These are phyloP conservation scores for Phyllotreta striolata DNA, from an alignment of 2,888 invertebrate genomes.

Conservation along the genomic window DNA sequence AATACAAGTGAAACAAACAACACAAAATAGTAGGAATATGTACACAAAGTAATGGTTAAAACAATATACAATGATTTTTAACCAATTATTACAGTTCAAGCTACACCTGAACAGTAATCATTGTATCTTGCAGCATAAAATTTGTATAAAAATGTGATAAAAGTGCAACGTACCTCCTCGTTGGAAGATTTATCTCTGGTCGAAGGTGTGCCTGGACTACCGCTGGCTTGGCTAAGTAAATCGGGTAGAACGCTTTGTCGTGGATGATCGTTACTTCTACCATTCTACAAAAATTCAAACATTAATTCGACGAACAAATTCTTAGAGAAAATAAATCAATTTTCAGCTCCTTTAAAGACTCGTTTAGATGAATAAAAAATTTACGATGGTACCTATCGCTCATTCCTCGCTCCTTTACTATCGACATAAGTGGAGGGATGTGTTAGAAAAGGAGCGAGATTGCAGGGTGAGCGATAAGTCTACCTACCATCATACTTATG, in stretches of 20 bases:
- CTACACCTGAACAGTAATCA: no score
- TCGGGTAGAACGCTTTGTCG: constrained; percentile 94
- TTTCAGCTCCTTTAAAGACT: background rate
- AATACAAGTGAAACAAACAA: no score
- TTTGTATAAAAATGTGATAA: constrained; percentile 20
- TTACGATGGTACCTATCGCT: no score
- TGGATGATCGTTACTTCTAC: constrained; percentile 67
- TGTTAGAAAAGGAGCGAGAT: no score
- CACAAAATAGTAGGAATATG: background rate
- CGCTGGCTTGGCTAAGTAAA: constrained; percentile 86
- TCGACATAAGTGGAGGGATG: no score
- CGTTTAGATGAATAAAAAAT: no score
- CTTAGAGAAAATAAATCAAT: background rate
- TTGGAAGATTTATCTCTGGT: constrained; percentile 87
- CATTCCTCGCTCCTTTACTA: no score
- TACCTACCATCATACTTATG: no score
- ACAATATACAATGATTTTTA: no score
- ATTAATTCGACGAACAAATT: background rate
- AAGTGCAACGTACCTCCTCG: constrained; percentile 82
- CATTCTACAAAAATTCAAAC: constrained; percentile 55
- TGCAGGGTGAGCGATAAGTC: no score
- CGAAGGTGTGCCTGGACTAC: constrained; percentile 82
- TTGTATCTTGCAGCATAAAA: background rate
- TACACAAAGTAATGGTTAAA: no score
- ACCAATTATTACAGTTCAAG: no score